Percentiles rank a stretch among this genome's conserved stretches.
phyloP scores from a whole-genome alignment of 1,140 invertebrate genomes.

The Caenorhabditis remanei region DNA sequence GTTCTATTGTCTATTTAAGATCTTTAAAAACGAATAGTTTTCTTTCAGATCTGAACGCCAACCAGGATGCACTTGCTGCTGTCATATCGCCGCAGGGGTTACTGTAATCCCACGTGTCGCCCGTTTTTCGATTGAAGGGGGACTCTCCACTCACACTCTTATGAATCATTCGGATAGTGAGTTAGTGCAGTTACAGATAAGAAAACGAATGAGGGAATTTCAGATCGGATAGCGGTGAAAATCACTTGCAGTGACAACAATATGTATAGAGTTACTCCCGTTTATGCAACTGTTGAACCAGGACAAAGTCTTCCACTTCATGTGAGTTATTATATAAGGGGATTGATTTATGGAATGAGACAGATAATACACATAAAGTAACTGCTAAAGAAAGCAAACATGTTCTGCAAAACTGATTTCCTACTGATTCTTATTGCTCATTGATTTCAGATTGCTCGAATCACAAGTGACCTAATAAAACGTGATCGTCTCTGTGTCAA shows the following conservation, averaged over 20 bases:
- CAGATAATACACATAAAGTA: too few relatives aligned
- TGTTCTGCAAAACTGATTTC: too few relatives aligned
- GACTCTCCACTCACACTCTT: slow-evolving; percentile 37
- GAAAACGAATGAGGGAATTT: background rate
- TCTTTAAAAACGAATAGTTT: background rate
- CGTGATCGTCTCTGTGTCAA: slow-evolving; percentile 55
- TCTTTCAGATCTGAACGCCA: slow-evolving; percentile 33
- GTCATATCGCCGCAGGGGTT: slow-evolving; percentile 18
- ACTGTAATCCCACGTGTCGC: slow-evolving; percentile 44
- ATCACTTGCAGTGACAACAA: slow-evolving; percentile 48
- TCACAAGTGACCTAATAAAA: slow-evolving; percentile 50
- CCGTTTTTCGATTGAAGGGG: slow-evolving; percentile 40
- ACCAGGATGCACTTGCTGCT: slow-evolving; percentile 44
- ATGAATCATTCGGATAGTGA: slow-evolving; percentile 45
- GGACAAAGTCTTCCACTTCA: slow-evolving; percentile 52
- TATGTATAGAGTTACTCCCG: slow-evolving; percentile 33
- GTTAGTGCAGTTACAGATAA: background rate
- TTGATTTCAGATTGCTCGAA: slow-evolving; percentile 38
- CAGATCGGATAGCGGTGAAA: slow-evolving; percentile 38
- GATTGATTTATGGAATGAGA: too few relatives aligned
- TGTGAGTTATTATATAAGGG: background rate
- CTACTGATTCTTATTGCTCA: background rate
- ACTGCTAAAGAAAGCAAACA: too few relatives aligned
- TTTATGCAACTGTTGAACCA: slow-evolving; percentile 44
- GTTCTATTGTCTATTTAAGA: background rate